These are phyloP conservation scores for Chymomyza costata DNA, from an alignment of 1,140 invertebrate genomes.

Conservation along the genomic window DNA sequence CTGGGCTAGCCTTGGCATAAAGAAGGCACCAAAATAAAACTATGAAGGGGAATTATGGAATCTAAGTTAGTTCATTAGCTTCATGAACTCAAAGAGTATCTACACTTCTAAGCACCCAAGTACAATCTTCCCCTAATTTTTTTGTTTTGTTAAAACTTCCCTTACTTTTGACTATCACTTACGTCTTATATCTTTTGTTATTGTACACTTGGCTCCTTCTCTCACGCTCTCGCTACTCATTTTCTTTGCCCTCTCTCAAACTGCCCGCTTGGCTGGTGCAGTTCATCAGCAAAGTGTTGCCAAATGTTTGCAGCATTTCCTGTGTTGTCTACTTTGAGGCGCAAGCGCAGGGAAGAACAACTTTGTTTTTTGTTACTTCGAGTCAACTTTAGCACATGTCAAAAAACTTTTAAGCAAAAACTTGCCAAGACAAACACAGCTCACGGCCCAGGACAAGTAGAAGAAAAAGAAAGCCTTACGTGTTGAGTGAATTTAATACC, in stretches of 20 bases:
- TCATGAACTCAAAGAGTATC: too few relatives aligned
- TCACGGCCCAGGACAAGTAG: conserved; percentile 18
- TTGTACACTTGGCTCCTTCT: conserved; percentile 10
- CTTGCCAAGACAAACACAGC: conserved; percentile 28
- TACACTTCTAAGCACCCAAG: background rate
- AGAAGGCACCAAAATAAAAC: too few relatives aligned
- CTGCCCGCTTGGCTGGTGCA: conserved; percentile 12
- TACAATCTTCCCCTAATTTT: conserved; percentile 11
- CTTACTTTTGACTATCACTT: conserved; percentile 2
- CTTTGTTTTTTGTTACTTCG: conserved; percentile 37
- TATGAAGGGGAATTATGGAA: too few relatives aligned
- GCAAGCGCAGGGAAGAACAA: conserved; percentile 24
- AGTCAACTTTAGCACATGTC: conserved; percentile 67
- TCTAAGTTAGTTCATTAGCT: too few relatives aligned
- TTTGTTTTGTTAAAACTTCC: conserved; percentile 42
- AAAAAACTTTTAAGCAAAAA: conserved; percentile 33
- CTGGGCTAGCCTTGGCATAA: too few relatives aligned
- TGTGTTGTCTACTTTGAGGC: conserved; percentile 56
- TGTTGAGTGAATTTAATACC: conserved; percentile 41
- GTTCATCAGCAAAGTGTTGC: conserved; percentile 51
- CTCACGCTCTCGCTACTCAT: conserved; percentile 15
- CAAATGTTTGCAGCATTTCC: conserved; percentile 69
- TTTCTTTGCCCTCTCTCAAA: conserved; percentile 3
- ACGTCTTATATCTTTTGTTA: conserved; percentile 20
- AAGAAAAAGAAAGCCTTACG: conserved; percentile 4